These are phyloP conservation scores for Heterocephalus glaber DNA, from an alignment of 2,113 vertebrate genomes.

Conservation along the genomic window DNA sequence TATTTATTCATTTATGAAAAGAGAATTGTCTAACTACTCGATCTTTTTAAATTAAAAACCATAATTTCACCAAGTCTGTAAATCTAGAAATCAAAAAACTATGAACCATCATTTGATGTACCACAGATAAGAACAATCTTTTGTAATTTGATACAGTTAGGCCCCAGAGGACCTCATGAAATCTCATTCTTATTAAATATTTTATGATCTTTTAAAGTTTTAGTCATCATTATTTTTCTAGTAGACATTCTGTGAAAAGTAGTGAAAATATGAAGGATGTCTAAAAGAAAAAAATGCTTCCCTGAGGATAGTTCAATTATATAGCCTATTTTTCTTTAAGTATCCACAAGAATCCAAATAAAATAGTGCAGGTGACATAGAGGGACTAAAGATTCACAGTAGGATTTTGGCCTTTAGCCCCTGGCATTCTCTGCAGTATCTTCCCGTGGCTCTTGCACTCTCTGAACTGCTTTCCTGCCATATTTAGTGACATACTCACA, in stretches of 20 bases:
- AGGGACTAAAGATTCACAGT: neutral
- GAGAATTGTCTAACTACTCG: neutral
- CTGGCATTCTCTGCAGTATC: neutral
- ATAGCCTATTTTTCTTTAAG: neutral
- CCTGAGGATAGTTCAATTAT: neutral
- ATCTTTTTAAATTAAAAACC: neutral
- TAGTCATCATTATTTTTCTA: neutral
- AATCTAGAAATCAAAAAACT: neutral
- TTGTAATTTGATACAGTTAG: neutral
- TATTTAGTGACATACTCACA: neutral
- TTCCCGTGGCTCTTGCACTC: neutral
- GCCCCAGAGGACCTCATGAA: neutral
- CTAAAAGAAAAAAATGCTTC: neutral
- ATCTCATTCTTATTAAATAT: neutral
- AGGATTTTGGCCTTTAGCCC: neutral
- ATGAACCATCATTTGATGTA: neutral
- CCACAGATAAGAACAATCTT: neutral
- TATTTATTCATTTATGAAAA: neutral
- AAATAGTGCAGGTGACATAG: neutral
- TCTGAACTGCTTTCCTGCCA: neutral
- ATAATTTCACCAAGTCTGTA: neutral
- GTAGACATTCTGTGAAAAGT: neutral
- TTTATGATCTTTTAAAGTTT: constrained; percentile 7
- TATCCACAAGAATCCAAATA: neutral
- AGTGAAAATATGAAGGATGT: neutral